phyloP scores from a whole-genome alignment of 2,888 invertebrate species.

The Frankliniella fusca region DNA sequence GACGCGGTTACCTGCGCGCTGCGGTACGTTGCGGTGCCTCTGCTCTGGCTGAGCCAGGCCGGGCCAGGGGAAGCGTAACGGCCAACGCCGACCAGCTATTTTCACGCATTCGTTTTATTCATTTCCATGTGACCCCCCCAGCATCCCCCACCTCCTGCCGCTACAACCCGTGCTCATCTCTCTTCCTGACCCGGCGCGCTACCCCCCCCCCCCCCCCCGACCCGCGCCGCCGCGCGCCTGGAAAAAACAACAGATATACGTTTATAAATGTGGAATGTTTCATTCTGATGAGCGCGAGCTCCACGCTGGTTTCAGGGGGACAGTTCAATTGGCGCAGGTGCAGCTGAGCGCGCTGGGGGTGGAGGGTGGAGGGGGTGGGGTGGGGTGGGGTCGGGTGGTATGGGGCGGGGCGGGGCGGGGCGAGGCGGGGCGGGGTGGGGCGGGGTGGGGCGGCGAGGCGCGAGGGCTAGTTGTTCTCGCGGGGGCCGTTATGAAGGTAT shows the following conservation, averaged over 20 bases:
- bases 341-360: not conserved
- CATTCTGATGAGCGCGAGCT: not conserved
- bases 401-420: not conserved
- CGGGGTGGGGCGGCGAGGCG: not conserved
- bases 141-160: not conserved
- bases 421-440: not conserved
- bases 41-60: too few species aligned
- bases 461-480: not conserved
- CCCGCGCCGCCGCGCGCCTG: too few species aligned
- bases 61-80: too few species aligned
- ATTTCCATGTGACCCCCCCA: not conserved
- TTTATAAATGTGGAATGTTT: not conserved
- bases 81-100: not conserved
- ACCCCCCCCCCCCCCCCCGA: too few species aligned
- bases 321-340: not conserved
- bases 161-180: too few species aligned
- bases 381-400: not conserved
- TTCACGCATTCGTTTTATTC: not conserved
- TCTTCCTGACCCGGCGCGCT: too few species aligned
- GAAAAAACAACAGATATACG: too few species aligned
- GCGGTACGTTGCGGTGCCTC: too few species aligned
- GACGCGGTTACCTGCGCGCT: too few species aligned
- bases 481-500: too few species aligned
- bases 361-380: not conserved
- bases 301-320: not conserved